phyloP scores from a whole-genome alignment of 1,140 invertebrate species.

The Maniola jurtina region DNA sequence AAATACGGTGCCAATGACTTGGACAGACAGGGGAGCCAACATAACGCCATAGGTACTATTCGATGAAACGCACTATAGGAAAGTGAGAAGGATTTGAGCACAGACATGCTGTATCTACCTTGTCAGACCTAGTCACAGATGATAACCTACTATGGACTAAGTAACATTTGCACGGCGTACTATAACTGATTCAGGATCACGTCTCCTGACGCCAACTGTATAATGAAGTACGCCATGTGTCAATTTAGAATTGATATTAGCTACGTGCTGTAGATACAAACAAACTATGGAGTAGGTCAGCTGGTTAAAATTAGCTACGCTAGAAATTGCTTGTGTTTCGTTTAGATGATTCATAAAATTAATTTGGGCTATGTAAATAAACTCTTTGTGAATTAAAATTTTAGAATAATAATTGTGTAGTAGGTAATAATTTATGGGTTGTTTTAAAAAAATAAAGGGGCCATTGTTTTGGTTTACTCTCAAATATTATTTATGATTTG shows the following conservation, averaged over 20 bases:
- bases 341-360: slow-evolving; percentile 9
- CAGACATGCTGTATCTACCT: background rate
- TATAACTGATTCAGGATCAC: slow-evolving; percentile 15
- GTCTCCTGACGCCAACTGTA: slow-evolving; percentile 21
- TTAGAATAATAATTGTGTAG: slow-evolving; percentile 13
- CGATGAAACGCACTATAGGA: no score
- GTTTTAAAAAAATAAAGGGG: no score
- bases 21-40: no score
- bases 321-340: slow-evolving; percentile 27
- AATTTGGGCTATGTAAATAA: slow-evolving; percentile 20
- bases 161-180: slow-evolving; percentile 7
- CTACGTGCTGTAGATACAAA: slow-evolving; percentile 36
- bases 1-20: no score
- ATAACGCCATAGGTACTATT: no score
- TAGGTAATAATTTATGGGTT: background rate
- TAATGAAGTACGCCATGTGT: slow-evolving; percentile 34
- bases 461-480: no score
- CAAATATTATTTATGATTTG: no score
- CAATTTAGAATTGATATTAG: slow-evolving; percentile 39
- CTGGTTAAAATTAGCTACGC: slow-evolving; percentile 27
- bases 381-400: slow-evolving; percentile 12
- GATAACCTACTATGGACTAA: slow-evolving; percentile 14
- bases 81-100: background rate
- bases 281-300: slow-evolving; percentile 31
- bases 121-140: slow-evolving; percentile 11